Conservation (phyloP, 2,113 vertebrate species). For the Casuarius casuarius region DNA sequence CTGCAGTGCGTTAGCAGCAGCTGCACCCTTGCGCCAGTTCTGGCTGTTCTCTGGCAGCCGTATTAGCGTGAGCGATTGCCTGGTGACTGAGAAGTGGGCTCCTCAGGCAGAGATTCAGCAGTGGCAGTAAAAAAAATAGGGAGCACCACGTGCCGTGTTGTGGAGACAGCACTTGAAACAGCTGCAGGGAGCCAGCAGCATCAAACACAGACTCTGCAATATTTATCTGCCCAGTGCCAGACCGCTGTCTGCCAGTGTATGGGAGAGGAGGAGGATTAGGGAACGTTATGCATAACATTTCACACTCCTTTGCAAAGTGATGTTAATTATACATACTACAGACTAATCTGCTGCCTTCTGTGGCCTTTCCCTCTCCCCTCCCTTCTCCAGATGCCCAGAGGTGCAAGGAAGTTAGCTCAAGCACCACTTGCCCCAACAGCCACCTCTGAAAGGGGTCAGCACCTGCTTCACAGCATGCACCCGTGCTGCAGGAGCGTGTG, state of each 20-base stretch:
- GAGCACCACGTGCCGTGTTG: not conserved
- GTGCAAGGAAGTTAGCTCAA: too few relatives aligned
- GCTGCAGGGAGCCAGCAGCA: not conserved
- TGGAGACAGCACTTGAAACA: not conserved
- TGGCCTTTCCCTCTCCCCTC: not conserved
- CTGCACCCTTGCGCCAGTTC: not conserved
- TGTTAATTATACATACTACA: not conserved
- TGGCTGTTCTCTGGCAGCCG: not conserved
- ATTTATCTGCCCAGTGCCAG: not conserved
- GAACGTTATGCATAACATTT: not conserved
- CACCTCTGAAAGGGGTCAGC: not conserved
- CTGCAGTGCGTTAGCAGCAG: not conserved
- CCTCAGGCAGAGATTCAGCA: not conserved
- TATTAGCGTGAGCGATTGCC: not conserved
- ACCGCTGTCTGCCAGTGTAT: not conserved
- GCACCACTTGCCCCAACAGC: not conserved
- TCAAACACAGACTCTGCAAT: not conserved
- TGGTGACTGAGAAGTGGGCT: not conserved
- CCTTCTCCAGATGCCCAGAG: not conserved
- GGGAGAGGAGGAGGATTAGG: not conserved
- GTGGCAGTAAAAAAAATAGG: not conserved
- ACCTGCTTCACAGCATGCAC: not conserved
- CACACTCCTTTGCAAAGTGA: not conserved
- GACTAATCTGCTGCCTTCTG: not conserved
- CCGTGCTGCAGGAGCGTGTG: fast-evolving